phyloP scores from a whole-genome alignment of 1,140 invertebrate genomes.

The Bombus waltoni region DNA sequence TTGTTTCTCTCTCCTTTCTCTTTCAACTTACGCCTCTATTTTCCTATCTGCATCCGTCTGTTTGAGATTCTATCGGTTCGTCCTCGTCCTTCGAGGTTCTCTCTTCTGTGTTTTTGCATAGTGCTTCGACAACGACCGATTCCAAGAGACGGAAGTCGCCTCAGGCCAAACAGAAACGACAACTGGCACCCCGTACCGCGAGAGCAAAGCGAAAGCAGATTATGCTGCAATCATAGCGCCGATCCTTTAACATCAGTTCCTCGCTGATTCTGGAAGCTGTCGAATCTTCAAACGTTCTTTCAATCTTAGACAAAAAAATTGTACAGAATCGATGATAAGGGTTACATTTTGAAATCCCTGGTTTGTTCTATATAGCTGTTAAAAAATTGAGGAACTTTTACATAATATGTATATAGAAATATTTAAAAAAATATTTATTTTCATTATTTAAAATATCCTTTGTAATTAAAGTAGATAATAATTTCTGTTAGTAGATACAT shows the following conservation, averaged over 20 bases:
- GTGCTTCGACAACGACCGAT: constrained; percentile 20
- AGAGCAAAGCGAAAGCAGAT: constrained; percentile 80
- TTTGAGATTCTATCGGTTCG: constrained; percentile 5
- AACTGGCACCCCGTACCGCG: constrained; percentile 51
- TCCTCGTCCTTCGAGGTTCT: constrained; percentile 48
- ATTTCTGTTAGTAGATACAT: too few relatives aligned
- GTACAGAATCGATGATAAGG: neutral
- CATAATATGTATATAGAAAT: too few relatives aligned
- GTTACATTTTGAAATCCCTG: too few relatives aligned
- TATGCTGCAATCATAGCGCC: constrained; percentile 80
- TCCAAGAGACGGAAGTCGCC: constrained; percentile 60
- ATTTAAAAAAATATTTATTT: too few relatives aligned
- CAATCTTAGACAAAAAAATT: neutral
- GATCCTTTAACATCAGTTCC: constrained; percentile 38
- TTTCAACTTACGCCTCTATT: constrained; percentile 27
- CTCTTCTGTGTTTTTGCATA: constrained; percentile 33
- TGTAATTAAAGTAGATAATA: too few relatives aligned
- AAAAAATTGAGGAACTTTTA: too few relatives aligned
- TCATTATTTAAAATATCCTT: too few relatives aligned
- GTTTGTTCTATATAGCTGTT: too few relatives aligned
- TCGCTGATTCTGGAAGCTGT: neutral
- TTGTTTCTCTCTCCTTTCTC: constrained; percentile 54
- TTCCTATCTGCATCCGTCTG: constrained; percentile 9
- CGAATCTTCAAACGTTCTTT: neutral
- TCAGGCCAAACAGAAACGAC: constrained; percentile 57